phyloP scores from a whole-genome alignment of 2,797 vertebrate genomes.

The Falco columbarius region DNA sequence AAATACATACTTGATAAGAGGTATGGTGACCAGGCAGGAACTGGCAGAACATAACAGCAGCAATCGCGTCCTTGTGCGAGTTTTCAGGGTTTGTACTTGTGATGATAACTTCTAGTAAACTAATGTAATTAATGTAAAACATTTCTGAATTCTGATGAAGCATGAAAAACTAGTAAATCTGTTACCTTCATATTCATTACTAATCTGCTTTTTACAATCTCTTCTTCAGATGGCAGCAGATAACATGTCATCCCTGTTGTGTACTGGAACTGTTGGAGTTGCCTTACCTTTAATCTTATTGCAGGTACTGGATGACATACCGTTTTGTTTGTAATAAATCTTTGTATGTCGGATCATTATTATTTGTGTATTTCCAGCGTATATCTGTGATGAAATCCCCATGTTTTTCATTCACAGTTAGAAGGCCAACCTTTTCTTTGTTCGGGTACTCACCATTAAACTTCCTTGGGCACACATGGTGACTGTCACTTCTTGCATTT shows the following conservation, averaged over 20 bases:
- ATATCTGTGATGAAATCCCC: background rate
- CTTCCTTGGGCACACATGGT: background rate
- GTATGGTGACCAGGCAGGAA: no score
- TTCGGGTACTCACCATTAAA: no score
- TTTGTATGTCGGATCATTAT: background rate
- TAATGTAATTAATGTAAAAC: no score
- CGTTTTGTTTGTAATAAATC: background rate
- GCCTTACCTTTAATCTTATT: background rate
- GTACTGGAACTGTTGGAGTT: background rate
- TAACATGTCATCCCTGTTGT: background rate
- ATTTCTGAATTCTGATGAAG: background rate
- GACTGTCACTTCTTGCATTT: background rate
- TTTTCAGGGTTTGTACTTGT: no score
- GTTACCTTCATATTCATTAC: background rate
- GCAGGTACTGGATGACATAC: background rate
- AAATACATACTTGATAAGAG: no score
- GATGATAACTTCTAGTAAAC: no score
- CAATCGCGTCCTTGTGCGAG: no score
- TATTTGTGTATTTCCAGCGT: background rate
- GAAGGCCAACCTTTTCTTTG: background rate
- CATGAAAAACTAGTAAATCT: background rate
- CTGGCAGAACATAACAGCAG: no score
- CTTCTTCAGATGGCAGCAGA: background rate
- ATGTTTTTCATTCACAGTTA: background rate
- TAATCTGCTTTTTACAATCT: background rate